Evolutionary conservation across 2,797 vertebrate species (phyloP).

Genomic region (Cryptoprocta ferox): DNA sequence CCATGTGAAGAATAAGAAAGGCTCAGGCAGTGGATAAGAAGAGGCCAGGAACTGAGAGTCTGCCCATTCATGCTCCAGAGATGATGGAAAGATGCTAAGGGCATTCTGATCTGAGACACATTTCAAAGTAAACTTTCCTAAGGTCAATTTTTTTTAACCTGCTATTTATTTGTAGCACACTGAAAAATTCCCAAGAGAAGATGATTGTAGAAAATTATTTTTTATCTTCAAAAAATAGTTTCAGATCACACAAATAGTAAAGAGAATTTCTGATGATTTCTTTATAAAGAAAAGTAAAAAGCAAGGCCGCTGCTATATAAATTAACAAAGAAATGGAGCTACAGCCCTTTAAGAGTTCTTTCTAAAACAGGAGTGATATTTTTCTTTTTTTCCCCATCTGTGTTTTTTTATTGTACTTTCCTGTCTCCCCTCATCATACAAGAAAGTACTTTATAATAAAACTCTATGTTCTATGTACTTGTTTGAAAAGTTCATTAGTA

Average conservation of each 20-base stretch:
- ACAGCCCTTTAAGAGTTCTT: background rate
- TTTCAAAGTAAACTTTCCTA: slow-evolving; percentile 7
- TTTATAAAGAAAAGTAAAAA: slow-evolving; percentile 11
- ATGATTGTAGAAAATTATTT: background rate
- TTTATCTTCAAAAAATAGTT: background rate
- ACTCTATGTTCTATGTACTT: background rate
- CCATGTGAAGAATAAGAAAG: background rate
- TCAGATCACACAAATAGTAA: background rate
- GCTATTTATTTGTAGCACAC: background rate
- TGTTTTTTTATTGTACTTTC: background rate
- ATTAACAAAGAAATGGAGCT: slow-evolving; percentile 37
- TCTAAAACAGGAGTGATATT: background rate
- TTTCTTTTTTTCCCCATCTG: background rate
- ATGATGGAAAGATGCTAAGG: background rate
- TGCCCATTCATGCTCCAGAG: fast-evolving
- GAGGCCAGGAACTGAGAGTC: background rate
- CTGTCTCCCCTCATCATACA: slow-evolving; percentile 3
- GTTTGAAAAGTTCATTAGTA: background rate
- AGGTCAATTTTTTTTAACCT: background rate
- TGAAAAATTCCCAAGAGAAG: background rate
- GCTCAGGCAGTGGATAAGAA: background rate
- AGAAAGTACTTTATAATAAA: background rate
- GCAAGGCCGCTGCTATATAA: background rate
- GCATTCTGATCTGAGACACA: background rate
- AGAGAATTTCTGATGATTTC: background rate